Evolutionary conservation across 2,797 vertebrate species (phyloP).

Genomic region (Jordanella pulchra): DNA sequence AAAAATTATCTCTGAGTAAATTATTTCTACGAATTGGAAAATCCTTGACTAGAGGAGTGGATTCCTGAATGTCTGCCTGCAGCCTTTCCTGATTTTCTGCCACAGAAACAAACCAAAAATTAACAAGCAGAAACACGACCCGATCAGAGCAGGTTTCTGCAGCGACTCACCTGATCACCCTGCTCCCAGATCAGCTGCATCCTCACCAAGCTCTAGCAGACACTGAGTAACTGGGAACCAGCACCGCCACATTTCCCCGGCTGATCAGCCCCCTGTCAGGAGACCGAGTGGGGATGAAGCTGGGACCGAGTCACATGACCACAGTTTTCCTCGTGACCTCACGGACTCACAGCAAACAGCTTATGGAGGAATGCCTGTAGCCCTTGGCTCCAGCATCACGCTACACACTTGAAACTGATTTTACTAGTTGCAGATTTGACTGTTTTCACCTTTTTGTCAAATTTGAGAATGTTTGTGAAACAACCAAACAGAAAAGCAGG

Average conservation of each 20-base stretch:
- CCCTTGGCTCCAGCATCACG: neutral
- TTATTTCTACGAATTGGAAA: too few relatives aligned
- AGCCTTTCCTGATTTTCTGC: too few relatives aligned
- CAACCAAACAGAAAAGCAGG: too few relatives aligned
- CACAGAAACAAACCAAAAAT: too few relatives aligned
- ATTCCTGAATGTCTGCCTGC: too few relatives aligned
- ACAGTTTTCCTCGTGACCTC: constrained; percentile 41
- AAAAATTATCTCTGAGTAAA: too few relatives aligned
- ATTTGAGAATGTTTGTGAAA: too few relatives aligned
- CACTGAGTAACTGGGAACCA: constrained; percentile 5
- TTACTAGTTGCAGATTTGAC: too few relatives aligned
- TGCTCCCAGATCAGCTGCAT: constrained; percentile 43
- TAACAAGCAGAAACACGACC: neutral
- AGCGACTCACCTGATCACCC: constrained; percentile 36
- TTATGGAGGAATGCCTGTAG: constrained; percentile 41
- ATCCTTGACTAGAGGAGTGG: too few relatives aligned
- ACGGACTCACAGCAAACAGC: constrained; percentile 6
- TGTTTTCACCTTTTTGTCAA: too few relatives aligned
- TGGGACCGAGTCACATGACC: constrained; percentile 49
- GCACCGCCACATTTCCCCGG: neutral
- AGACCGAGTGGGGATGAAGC: constrained; percentile 17
- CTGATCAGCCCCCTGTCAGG: constrained; percentile 4
- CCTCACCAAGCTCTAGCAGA: constrained; percentile 10
- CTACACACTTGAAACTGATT: neutral
- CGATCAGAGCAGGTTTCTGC: too few relatives aligned